Base-by-base conservation (phyloP, 2,797 vertebrate genomes). In the Acanthiza pusilla region DNA sequence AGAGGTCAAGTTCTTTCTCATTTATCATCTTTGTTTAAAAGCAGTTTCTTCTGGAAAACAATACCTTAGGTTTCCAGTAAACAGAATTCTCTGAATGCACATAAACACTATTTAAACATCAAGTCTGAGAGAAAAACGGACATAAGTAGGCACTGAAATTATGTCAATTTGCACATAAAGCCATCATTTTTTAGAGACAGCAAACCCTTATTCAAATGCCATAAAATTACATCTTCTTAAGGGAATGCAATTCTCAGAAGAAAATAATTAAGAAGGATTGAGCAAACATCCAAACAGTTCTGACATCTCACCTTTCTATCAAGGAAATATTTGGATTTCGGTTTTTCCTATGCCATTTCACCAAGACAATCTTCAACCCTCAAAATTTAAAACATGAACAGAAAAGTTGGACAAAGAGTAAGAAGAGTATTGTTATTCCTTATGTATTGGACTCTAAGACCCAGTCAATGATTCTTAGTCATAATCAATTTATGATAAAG, bases 1-100 rank as follows among this genome's bases (percentile, higher is more conserved):
- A 83, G 82, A 92, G 91, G 89, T 93, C 84, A 92, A 87, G 81
- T 83, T 89, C 75, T 79, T 85, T 72, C 78, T 92, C 51, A 21
- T 88, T 53, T 51, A 85, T 78, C 6, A 61, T 72, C 87, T 90
- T 87, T 85, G 47, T 45, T 88, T 85, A 80, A 88, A 86, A 92
- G 50, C 38, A 13, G 2, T 74, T 91, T 80, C 27, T 83, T 88
- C 50, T 91, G 50, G 42, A 93, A 87, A 94, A 47, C 9, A 47
- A 25, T 71, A 89, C 26, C 45, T 82, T 61, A 83, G 11, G 16
- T 80, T 82, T 93, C 45, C 42, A 76, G 36, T 55, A 73, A 94
- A 66, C 10, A 71, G 30, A 62, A 50, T 55, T 87, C 14, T 87
- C 51, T 65, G 57, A 85, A 89, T 77, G 66, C 26, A 53, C 11